Percentiles rank a stretch among this genome's conserved stretches.
Evolutionary conservation across 2,888 invertebrate genomes (phyloP).

Genomic region (Idaea aversata): DNA sequence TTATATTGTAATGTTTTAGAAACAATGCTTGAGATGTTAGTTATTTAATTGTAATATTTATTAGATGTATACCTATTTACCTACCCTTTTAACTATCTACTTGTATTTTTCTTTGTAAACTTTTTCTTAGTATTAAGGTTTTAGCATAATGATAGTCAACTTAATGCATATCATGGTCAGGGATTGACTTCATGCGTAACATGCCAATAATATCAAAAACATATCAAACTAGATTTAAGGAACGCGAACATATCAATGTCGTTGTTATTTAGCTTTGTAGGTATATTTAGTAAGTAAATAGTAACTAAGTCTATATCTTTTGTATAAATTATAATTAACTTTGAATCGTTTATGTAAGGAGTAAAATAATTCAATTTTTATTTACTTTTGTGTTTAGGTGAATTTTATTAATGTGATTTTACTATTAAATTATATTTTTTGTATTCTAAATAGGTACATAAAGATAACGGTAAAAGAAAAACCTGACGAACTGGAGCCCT

Average conservation of each 20-base stretch:
- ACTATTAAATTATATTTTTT: too few relatives aligned
- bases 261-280: neutral
- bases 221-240: slow-evolving; percentile 51
- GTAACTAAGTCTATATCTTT: neutral
- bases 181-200: neutral
- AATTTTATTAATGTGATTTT: too few relatives aligned
- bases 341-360: too few relatives aligned
- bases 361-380: too few relatives aligned
- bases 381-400: too few relatives aligned
- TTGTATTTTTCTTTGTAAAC: too few relatives aligned
- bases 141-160: slow-evolving; percentile 27
- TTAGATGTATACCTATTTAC: too few relatives aligned
- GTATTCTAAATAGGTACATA: too few relatives aligned
- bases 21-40: neutral
- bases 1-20: neutral
- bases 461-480: too few relatives aligned
- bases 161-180: slow-evolving; percentile 58
- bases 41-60: neutral
- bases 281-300: neutral
- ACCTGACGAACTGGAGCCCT: too few relatives aligned
- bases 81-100: too few relatives aligned
- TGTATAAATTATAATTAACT: too few relatives aligned
- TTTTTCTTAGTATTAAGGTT: neutral
- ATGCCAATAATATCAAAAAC: slow-evolving; percentile 74
- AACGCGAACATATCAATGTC: slow-evolving; percentile 9